Percentiles rank a stretch among this genome's conserved stretches.
These are phyloP conservation scores for Myoxocephalus aenaeus DNA, from an alignment of 2,797 vertebrate genomes.

Conservation along the genomic window DNA sequence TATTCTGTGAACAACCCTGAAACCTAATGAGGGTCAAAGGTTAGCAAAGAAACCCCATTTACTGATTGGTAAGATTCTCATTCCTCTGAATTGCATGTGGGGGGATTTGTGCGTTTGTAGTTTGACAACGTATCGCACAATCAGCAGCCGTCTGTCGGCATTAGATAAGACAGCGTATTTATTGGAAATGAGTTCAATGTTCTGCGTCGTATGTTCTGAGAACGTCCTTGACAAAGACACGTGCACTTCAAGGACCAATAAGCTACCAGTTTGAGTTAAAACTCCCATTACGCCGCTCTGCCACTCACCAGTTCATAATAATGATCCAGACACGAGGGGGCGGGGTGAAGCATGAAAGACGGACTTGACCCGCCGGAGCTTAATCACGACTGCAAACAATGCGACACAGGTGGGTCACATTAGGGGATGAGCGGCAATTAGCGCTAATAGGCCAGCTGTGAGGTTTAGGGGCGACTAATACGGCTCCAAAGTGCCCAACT, in stretches of 20 bases:
- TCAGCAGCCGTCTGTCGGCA: background rate
- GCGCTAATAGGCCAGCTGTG: constrained; percentile 35
- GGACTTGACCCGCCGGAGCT: background rate
- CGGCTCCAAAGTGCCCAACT: constrained; percentile 9
- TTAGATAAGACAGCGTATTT: background rate
- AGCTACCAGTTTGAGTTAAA: background rate
- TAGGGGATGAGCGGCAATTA: constrained; percentile 34
- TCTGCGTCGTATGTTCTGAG: constrained; percentile 2
- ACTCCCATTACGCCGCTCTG: constrained; percentile 4
- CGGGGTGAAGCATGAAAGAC: background rate
- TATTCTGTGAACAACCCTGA: constrained; percentile 3
- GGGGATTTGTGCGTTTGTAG: background rate
- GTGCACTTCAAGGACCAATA: constrained; percentile 5
- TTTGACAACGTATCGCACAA: background rate
- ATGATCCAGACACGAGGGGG: background rate
- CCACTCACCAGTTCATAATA: constrained; percentile 4
- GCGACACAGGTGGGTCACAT: constrained; percentile 25
- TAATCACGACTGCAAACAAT: constrained; percentile 31
- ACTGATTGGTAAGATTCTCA: background rate
- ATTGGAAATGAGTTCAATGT: background rate
- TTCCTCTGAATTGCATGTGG: background rate
- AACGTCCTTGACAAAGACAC: constrained; percentile 12
- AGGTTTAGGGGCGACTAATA: constrained; percentile 13
- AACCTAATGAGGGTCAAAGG: background rate
- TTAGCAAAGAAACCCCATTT: background rate